These are phyloP conservation scores for Rhinoraja longicauda DNA, from an alignment of 2,797 vertebrate species.

Conservation along the genomic window DNA sequence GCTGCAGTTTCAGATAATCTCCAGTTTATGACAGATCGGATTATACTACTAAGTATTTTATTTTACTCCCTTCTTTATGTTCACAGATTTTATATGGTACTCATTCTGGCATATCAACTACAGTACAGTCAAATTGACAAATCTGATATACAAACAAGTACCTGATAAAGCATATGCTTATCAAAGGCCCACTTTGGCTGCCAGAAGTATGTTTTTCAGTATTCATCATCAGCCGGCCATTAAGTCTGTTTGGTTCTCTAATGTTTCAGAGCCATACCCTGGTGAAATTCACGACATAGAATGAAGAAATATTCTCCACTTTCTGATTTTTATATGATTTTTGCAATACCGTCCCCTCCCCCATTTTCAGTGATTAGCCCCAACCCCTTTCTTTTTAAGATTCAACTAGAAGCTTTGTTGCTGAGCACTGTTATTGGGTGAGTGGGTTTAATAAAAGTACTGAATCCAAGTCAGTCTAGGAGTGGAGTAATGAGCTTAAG, in stretches of 20 bases:
- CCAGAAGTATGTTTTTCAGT: neutral
- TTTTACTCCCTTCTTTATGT: neutral
- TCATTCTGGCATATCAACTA: neutral
- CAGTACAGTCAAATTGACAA: neutral
- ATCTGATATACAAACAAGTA: neutral
- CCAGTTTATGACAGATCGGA: too few relatives aligned
- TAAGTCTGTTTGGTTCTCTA: neutral
- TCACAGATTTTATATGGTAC: neutral
- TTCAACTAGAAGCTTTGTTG: neutral
- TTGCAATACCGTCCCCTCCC: neutral
- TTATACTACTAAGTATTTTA: neutral
- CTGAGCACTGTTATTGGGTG: constrained; percentile 17
- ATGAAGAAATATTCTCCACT: neutral
- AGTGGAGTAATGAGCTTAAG: constrained; percentile 33
- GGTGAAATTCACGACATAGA: neutral
- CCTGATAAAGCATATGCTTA: neutral
- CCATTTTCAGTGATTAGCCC: neutral
- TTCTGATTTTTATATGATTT: constrained; percentile 10
- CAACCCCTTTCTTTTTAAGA: neutral
- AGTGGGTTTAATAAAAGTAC: neutral
- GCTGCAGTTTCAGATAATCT: too few relatives aligned
- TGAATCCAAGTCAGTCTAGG: constrained; percentile 2
- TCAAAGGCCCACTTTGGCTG: constrained; percentile 9
- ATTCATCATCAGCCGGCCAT: neutral
- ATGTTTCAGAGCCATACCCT: neutral